A percentile compares a stretch with the other conserved stretches of the same genome.
phyloP scores from a whole-genome alignment of 2,888 invertebrate genomes.

The Lasioglossum zephyrum region DNA sequence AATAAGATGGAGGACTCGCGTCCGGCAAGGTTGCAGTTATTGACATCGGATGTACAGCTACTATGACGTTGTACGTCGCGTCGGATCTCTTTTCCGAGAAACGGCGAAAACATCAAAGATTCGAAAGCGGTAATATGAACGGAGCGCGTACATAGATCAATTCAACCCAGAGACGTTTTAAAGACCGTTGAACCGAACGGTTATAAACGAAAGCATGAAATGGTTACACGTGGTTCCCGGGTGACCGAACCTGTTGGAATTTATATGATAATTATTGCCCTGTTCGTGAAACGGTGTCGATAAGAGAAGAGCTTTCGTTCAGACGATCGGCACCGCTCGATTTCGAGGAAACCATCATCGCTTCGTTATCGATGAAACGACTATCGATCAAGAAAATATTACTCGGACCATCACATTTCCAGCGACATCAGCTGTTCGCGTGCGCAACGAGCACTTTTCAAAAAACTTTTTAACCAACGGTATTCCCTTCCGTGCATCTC shows the following conservation, averaged over 20 bases:
- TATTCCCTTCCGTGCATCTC: not conserved
- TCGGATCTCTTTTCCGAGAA: not conserved
- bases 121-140: not conserved
- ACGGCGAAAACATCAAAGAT: not conserved
- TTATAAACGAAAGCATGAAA: not conserved
- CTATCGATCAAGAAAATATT: not conserved
- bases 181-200: not conserved
- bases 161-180: not conserved
- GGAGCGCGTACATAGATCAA: not conserved
- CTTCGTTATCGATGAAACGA: not conserved
- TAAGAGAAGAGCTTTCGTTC: conserved; percentile 17
- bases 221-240: conserved; percentile 6
- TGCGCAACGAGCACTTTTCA: not conserved
- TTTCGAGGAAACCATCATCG: not conserved
- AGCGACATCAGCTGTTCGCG: not conserved
- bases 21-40: not conserved
- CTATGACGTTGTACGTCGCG: not conserved
- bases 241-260: conserved; percentile 30
- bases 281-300: conserved; percentile 21
- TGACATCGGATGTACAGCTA: not conserved
- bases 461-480: not conserved
- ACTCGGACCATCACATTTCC: not conserved
- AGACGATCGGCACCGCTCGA: not conserved
- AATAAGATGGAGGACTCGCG: not conserved
- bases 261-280: conserved; percentile 48